These are phyloP conservation scores for Psittacula echo DNA, from an alignment of 2,797 vertebrate species.

Conservation along the genomic window DNA sequence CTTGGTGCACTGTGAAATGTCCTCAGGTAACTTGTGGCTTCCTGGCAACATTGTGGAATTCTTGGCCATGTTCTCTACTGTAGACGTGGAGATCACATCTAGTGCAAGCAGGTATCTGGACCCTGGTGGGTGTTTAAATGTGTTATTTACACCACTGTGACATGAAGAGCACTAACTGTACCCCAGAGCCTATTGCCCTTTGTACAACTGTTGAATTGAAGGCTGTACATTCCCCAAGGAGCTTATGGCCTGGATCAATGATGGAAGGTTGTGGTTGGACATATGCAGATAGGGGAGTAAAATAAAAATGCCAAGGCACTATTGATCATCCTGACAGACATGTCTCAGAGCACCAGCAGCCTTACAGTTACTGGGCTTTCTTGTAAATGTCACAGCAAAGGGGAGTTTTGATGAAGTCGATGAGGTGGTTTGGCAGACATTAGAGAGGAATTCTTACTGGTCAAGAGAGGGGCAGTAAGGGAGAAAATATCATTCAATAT, in stretches of 20 bases:
- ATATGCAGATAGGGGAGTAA: background rate
- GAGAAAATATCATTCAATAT: background rate
- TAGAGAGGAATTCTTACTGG: background rate
- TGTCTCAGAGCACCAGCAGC: background rate
- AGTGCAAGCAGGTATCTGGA: background rate
- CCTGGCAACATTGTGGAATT: background rate
- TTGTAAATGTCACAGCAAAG: conserved; percentile 10
- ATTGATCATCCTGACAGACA: background rate
- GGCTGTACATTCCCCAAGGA: background rate
- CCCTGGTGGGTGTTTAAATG: background rate
- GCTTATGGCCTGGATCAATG: background rate
- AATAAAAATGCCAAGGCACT: background rate
- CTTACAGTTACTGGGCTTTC: background rate
- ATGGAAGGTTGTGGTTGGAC: background rate
- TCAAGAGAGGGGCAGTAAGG: background rate
- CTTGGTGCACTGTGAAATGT: background rate
- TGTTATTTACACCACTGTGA: background rate
- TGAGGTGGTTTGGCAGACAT: background rate
- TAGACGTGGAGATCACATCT: background rate
- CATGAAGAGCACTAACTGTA: background rate
- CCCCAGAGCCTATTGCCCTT: background rate
- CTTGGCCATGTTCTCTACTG: background rate
- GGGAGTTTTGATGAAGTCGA: background rate
- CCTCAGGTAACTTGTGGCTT: background rate
- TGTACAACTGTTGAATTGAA: background rate